These are phyloP conservation scores for Adelges cooleyi DNA, from an alignment of 1,140 invertebrate genomes.

Conservation along the genomic window DNA sequence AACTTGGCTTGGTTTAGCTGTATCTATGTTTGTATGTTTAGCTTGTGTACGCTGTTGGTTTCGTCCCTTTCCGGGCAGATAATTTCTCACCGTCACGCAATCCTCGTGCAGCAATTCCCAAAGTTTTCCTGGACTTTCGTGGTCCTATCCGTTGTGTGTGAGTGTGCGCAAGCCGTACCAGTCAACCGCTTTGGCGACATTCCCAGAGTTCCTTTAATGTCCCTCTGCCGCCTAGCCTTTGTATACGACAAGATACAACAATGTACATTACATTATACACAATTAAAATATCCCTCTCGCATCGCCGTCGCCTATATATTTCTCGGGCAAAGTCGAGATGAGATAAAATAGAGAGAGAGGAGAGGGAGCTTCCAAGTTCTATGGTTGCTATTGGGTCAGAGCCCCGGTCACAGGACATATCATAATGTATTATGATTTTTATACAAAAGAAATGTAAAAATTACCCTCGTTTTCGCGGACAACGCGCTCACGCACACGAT, in stretches of 20 bases:
- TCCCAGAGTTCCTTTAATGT: slow-evolving; percentile 20
- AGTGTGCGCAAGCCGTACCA: not conserved
- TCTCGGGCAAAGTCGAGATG: not conserved
- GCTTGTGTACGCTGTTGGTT: too few relatives aligned
- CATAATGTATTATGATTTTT: too few relatives aligned
- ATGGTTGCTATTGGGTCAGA: too few relatives aligned
- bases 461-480: slow-evolving; percentile 13
- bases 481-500: slow-evolving; percentile 1
- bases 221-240: not conserved
- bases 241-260: slow-evolving; percentile 6
- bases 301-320: not conserved
- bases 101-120: not conserved
- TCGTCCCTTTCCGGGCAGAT: slow-evolving; percentile 1
- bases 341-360: too few relatives aligned
- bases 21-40: too few relatives aligned
- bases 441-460: too few relatives aligned
- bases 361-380: too few relatives aligned
- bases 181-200: slow-evolving; percentile 17
- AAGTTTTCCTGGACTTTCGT: slow-evolving; percentile 8
- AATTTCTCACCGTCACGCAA: slow-evolving; percentile 15
- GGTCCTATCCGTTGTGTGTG: not conserved
- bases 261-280: not conserved
- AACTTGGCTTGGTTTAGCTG: not conserved
- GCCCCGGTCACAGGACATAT: too few relatives aligned
- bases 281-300: slow-evolving; percentile 12